Evolutionary conservation across 2,797 vertebrate genomes (phyloP), one percentile per base, ranked within the genome.

Genomic region (Lindbergichthys nudifrons): DNA sequence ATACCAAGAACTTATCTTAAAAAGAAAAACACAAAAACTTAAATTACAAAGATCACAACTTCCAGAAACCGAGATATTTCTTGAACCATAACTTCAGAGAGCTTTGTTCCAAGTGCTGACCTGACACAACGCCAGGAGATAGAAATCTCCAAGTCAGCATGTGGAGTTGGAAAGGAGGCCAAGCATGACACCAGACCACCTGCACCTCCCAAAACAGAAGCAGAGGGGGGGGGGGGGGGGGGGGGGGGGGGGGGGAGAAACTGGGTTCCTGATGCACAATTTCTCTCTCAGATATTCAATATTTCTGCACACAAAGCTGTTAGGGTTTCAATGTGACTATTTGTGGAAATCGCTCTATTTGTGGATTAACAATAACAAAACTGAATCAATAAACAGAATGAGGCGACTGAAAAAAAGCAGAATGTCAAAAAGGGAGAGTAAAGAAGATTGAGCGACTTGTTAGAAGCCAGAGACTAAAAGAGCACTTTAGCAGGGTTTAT

Each of bases 141-240:
- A 76, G 39, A 81, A 79, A 76, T 75, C 75, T 83, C 56, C 14
- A 30, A 76, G 61, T 77, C 84, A 80, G 79, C 83, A 60, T 72
- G 84, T 63, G 84, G 42, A 72, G 73, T 26, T 23, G 39, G 57
- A 81, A 70, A 77, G 23, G 58, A 76, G 74, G 71, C 57, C 74
- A 50, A 73, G 73, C 21, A 70, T 41, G 59, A 71, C 43, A 70
- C 43, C 52, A 14, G 77, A 75, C 51, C 77, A 85, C 77, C 87
- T 88, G 87, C 70, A 61, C 48, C 46, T 70, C 70, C 18, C 70
- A 71, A 26, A 26, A 26, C 26, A 26, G 26, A 26, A 21, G 21
- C 21, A 21, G 21, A 21, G 21, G 21, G 19, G 19, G 19, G 26
- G 21, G 21, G 21, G 21, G n/a, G n/a, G n/a, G 21, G 21, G 26